phyloP scores from a whole-genome alignment of 2,113 vertebrate genomes.

The Lampris incognitus region DNA sequence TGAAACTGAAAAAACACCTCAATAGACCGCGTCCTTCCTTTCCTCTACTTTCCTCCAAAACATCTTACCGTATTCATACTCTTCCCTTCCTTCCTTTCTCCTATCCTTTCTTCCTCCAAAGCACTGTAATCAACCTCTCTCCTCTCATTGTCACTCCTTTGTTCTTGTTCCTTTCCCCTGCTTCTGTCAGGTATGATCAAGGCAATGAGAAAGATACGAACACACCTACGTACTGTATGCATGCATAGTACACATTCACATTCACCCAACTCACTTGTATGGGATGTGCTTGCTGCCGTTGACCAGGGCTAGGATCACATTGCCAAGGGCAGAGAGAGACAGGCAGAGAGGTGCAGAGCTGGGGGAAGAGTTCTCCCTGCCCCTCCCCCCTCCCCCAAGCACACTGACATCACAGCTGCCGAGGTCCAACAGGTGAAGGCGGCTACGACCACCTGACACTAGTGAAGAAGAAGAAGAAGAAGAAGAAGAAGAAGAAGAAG shows the following conservation, averaged over 20 bases:
- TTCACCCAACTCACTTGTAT: slow-evolving; percentile 88
- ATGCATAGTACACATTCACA: background rate
- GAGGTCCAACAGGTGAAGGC: slow-evolving; percentile 96
- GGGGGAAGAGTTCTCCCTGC: slow-evolving; percentile 60
- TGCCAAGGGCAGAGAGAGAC: slow-evolving; percentile 94
- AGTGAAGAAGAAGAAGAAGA: slow-evolving; percentile 18
- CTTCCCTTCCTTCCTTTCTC: background rate
- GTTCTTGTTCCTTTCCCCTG: background rate
- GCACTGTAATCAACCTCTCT: slow-evolving; percentile 13
- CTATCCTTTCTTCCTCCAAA: slow-evolving; percentile 1
- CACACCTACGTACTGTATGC: background rate
- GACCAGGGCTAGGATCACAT: slow-evolving; percentile 98
- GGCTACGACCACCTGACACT: slow-evolving; percentile 99
- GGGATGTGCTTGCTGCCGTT: slow-evolving; percentile 99
- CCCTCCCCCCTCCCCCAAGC: slow-evolving; percentile 80
- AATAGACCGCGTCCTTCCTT: slow-evolving; percentile 28
- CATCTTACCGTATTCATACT: slow-evolving; percentile 1
- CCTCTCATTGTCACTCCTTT: background rate
- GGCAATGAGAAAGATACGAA: background rate
- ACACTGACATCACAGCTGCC: slow-evolving; percentile 93
- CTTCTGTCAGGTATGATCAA: slow-evolving; percentile 6
- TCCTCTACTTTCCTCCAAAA: slow-evolving; percentile 20
- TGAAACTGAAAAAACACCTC: slow-evolving; percentile 47
- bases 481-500: background rate
- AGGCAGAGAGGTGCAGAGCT: slow-evolving; percentile 89